Evolutionary conservation across 1,140 invertebrate genomes (phyloP), one percentile per base, ranked within the genome.

Genomic region (Ceratosolen fusciceps): DNA sequence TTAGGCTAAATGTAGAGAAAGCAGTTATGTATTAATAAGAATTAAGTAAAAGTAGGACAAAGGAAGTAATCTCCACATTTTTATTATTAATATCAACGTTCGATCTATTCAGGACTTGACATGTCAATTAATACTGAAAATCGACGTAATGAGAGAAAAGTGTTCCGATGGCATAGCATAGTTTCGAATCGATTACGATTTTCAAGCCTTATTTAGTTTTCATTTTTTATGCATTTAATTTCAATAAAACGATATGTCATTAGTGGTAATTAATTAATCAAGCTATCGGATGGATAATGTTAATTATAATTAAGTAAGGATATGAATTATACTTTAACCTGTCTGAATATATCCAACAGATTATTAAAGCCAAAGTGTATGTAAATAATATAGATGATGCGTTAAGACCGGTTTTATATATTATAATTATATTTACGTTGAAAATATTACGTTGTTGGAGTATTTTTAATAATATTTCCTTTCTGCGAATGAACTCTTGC

Each of bases 21-120:
- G 56, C 31, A 75, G 65, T 80, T 80, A 75, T 60, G 21, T 75
- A 80, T 60, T 80, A 54, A 80, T 80, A 80, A 80, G 72, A 65
- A 67, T 58, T 79, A 79, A 56, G 62, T 26, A 26, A 58, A 68
- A n/a, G 47, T 49, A 74, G 39, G 74, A 70, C 34, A n/a, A 67
- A 73, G 67, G 39, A 68, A 77, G 68, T 78, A 81, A 81, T 81
- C 80, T 75, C 77, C 80, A 81, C 77, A 47, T 79, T 75, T 81
- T 75, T 70, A 49, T 71, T 62, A 29, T 75, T 43, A 68, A 39
- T 47, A 79, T 77, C 37, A 47, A 21, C 37, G n/a, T 39, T 72
- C 26, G 37, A 47, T 74, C 12, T 31, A 58, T 24, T n/a, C 37
- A 26, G 47, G 56, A 80, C 68, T 76, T 56, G 74, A 80, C 73